These are phyloP conservation scores for Drosophila biarmipes DNA, from an alignment of 1,140 invertebrate genomes.

Conservation along the genomic window DNA sequence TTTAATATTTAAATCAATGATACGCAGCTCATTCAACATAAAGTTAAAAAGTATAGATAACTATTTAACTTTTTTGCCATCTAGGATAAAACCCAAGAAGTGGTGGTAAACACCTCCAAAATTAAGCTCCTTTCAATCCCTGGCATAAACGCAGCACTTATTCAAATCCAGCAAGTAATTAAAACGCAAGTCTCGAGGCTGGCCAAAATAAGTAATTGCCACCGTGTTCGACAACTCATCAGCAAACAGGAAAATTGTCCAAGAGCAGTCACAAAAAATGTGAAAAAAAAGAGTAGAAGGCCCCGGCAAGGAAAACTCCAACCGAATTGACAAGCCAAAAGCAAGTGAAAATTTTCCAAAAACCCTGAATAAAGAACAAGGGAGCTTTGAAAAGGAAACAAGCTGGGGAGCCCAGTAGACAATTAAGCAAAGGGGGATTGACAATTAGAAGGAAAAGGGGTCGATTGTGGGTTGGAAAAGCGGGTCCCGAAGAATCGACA, in stretches of 20 bases:
- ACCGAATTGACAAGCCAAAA: conserved; percentile 79
- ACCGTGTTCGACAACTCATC: conserved; percentile 75
- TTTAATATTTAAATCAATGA: no score
- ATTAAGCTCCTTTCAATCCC: conserved; percentile 8
- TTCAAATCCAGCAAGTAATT: conserved; percentile 53
- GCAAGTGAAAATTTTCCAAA: conserved; percentile 60
- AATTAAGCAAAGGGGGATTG: conserved; percentile 69
- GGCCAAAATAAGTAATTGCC: conserved; percentile 76
- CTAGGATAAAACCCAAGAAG: neutral
- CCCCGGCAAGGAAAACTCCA: conserved; percentile 14
- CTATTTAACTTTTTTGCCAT: no score
- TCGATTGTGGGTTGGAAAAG: neutral
- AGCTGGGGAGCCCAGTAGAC: conserved; percentile 47
- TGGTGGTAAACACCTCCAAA: neutral
- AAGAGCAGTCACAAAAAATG: neutral
- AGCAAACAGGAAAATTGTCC: conserved; percentile 47
- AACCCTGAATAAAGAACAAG: conserved; percentile 26
- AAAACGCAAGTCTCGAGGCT: conserved; percentile 49
- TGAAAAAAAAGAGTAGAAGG: conserved; percentile 3
- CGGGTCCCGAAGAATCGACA: conserved; percentile 53
- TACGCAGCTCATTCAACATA: no score
- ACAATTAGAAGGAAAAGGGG: conserved; percentile 61
- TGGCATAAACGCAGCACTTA: neutral
- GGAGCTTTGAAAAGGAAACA: conserved; percentile 52
- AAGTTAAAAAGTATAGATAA: no score